Percentiles rank a stretch among this genome's conserved stretches.
phyloP scores from a whole-genome alignment of 2,797 vertebrate genomes.

The Anabacerthia variegaticeps region DNA sequence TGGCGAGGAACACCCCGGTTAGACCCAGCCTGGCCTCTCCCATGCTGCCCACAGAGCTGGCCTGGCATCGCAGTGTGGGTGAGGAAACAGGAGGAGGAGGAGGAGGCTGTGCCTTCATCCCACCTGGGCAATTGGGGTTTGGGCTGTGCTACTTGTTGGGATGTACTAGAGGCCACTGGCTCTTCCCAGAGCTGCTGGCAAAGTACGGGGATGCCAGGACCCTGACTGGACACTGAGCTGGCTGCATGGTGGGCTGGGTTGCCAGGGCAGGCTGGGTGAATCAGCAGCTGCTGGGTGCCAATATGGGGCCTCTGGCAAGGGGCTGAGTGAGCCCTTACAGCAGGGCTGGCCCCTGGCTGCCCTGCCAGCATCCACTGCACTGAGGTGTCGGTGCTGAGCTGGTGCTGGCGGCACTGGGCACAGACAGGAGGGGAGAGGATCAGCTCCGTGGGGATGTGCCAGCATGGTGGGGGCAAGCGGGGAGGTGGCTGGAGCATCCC shows the following conservation, averaged over 20 bases:
- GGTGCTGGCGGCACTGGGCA: accelerated
- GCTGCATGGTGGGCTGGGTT: accelerated
- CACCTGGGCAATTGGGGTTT: accelerated
- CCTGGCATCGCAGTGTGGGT: accelerated
- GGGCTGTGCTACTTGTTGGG: background rate
- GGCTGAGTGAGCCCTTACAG: background rate
- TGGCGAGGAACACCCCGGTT: accelerated
- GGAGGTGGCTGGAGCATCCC: background rate
- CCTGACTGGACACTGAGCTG: accelerated
- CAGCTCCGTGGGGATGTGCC: accelerated
- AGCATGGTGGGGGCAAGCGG: background rate
- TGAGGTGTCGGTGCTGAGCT: accelerated
- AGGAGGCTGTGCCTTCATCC: background rate
- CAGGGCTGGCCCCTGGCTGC: background rate
- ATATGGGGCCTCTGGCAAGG: background rate
- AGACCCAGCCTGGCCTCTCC: background rate
- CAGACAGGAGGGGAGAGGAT: background rate
- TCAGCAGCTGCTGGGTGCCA: background rate
- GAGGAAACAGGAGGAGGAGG: background rate
- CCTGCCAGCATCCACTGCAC: accelerated
- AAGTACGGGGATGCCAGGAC: background rate
- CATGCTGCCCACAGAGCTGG: accelerated
- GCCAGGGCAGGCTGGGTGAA: background rate
- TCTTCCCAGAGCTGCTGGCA: background rate
- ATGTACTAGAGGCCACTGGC: background rate